Base-by-base conservation (phyloP, 64 coral and sea anemone species). In the Dendronephthya gigantea region DNA sequence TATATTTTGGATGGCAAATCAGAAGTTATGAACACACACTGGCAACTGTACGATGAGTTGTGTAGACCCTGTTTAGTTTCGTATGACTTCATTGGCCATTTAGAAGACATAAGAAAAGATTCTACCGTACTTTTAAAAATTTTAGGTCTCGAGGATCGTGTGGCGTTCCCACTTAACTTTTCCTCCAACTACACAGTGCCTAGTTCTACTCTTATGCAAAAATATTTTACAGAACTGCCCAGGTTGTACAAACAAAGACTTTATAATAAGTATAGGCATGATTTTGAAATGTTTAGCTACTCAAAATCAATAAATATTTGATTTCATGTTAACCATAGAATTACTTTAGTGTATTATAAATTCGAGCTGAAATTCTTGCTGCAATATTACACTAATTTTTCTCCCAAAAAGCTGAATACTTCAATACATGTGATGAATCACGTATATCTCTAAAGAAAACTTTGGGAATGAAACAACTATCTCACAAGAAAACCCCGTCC, bases 221-320 rank as follows among this genome's bases (percentile, higher is more conserved):
- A 91, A 19, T 87, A 91, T 70, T 97, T 97, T 19, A 84, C 82
- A 72, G 58, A 90, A 34, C 81, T 97, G 69, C 68, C 91, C 10
- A 29, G 52, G 56, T 31, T 91, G 23, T 35, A 56, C 31, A 97
- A 85, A 43, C 85, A 90, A n/a, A 90, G 86, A 51, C 83, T 97
- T 23, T 91, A 91, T 39, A 49, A 88, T 33, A 86, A 88, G 37
- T 97, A 97, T 50, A 88, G 37, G 89, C 83, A 97, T 40, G 94
- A 97, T 85, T 97, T 97, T 68, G 81, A 93, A 39, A 87, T 97
- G 92, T 97, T 97, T 84, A 92, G 94, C 11, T 97, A 97, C 79
- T 89, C 91, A 14, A 91, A 83, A 33, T 23, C 55, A 7, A 35
- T 3, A 33, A 9, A 35, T 79, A 36, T 28, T 7, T 6, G 41